Evolutionary conservation across 2,888 invertebrate species (phyloP), one percentile per base, ranked within the genome.

Genomic region (Siphlonurus alternatus): DNA sequence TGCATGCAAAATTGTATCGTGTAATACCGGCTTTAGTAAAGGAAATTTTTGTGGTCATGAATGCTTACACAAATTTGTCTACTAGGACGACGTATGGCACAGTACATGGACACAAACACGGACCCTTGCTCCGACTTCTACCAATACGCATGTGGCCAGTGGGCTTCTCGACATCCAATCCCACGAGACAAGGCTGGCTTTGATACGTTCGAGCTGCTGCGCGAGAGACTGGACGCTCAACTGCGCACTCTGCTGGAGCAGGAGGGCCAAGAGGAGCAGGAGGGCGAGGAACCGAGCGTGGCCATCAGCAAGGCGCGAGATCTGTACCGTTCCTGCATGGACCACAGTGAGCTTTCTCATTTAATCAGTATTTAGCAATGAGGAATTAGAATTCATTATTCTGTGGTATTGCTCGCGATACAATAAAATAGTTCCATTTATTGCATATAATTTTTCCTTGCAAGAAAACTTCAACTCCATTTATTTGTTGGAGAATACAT

Each of bases 161-260:
- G 93, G 93, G 83, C 86, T 38, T 82, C 83, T 62, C 79, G 85
- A 56, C 89, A 93, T 75, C 88, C 90, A 0, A 90, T 94, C 71
- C 94, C 94, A 1, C 86, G 89, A 62, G 93, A 93, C 71, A 89
- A 91, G 76, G 86, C 89, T 3, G 86, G 88, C 2, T 93, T 89
- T 74, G 93, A 93, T 70, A 93, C 91, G 0, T 94, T 94, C 74
- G 92, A 92, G 77, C 89, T 90, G 81, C 77, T 94, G 3, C 80
- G 91, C 69, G 90, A 93, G 77, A 89, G 88, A 69, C 76, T 90
- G 61, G 88, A 89, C 72, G 72, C 79, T 0, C 84, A 87, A 1
- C 74, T 90, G 59, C 83, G 80, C 71, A 83, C 86, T 68, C 75
- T 89, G 18, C 75, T 89, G 25, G 83, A 85, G 68, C 25, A 38